These are phyloP conservation scores for Drosophila nasuta DNA, from an alignment of 1,140 invertebrate genomes.

Conservation along the genomic window DNA sequence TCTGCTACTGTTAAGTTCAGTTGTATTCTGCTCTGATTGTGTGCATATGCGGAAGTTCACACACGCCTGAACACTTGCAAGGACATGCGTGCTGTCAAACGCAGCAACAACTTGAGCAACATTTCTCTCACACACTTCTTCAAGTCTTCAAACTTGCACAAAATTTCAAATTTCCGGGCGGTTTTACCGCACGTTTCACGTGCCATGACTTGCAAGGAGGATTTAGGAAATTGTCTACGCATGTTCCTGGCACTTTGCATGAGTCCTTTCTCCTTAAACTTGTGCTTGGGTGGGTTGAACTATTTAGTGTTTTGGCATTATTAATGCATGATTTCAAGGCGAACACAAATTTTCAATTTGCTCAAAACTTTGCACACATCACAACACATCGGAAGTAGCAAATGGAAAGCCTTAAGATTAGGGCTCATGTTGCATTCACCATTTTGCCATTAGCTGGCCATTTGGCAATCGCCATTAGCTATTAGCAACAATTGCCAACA, in stretches of 20 bases:
- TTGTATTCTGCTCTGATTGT: constrained; percentile 16
- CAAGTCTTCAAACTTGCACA: constrained; percentile 50
- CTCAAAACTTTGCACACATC: constrained; percentile 32
- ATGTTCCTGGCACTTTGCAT: constrained; percentile 75
- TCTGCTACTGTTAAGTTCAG: constrained; percentile 4
- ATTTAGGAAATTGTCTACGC: constrained; percentile 78
- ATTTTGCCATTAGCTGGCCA: constrained; percentile 24
- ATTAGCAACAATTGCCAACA: constrained; percentile 42
- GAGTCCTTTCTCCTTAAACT: constrained; percentile 20
- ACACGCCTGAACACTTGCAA: constrained; percentile 77
- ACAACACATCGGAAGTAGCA: not conserved
- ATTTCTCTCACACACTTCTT: not conserved
- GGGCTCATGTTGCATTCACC: constrained; percentile 29
- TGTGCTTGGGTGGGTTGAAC: constrained; percentile 43
- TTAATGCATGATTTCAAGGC: constrained; percentile 72
- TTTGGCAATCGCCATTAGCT: not conserved
- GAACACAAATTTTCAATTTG: constrained; percentile 80
- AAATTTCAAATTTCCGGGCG: constrained; percentile 80
- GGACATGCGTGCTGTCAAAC: constrained; percentile 71
- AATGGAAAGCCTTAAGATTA: constrained; percentile 36
- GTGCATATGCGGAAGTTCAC: constrained; percentile 81
- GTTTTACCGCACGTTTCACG: constrained; percentile 26
- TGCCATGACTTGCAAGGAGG: constrained; percentile 36
- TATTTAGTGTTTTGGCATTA: constrained; percentile 73
- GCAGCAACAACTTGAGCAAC: constrained; percentile 31